Percentiles rank a stretch among this genome's conserved stretches.
Conservation (phyloP, 2,888 invertebrate species). For the Lasioglossum marginatum region DNA sequence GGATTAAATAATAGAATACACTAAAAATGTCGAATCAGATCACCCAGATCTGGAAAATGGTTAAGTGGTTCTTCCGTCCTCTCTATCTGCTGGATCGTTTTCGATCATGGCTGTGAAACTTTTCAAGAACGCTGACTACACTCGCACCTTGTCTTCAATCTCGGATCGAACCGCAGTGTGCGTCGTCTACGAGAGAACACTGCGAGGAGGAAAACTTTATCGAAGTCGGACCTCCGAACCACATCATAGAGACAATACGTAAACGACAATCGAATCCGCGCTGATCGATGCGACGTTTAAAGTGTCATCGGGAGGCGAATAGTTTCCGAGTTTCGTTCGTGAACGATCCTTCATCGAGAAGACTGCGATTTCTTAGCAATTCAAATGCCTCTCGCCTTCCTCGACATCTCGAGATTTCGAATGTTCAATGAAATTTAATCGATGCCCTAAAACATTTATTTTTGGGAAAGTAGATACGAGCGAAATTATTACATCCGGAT, state of each 20-base stretch:
- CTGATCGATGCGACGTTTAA: slow-evolving; percentile 33
- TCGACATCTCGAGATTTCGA: not conserved
- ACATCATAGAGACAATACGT: slow-evolving; percentile 24
- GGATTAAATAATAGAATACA: too few species aligned
- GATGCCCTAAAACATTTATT: too few species aligned
- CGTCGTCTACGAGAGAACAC: not conserved
- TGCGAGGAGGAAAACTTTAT: slow-evolving; percentile 10
- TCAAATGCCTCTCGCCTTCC: not conserved
- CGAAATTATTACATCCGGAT: too few species aligned
- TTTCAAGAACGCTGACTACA: slow-evolving; percentile 2
- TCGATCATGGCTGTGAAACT: slow-evolving; percentile 13
- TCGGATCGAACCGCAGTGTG: slow-evolving; percentile 3
- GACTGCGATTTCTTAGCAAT: not conserved
- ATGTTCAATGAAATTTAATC: too few species aligned
- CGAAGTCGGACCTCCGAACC: not conserved
- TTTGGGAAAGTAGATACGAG: too few species aligned
- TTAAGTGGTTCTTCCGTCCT: slow-evolving; percentile 7
- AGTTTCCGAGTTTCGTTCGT: not conserved
- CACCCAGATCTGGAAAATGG: not conserved
- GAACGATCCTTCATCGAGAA: slow-evolving; percentile 10
- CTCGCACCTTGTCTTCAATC: not conserved
- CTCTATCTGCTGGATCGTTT: slow-evolving; percentile 1
- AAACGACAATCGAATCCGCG: slow-evolving; percentile 12
- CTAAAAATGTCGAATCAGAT: too few species aligned
- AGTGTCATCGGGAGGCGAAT: slow-evolving; percentile 8